Base-by-base conservation (phyloP, 2,797 vertebrate species). In the Meda fulgida region DNA sequence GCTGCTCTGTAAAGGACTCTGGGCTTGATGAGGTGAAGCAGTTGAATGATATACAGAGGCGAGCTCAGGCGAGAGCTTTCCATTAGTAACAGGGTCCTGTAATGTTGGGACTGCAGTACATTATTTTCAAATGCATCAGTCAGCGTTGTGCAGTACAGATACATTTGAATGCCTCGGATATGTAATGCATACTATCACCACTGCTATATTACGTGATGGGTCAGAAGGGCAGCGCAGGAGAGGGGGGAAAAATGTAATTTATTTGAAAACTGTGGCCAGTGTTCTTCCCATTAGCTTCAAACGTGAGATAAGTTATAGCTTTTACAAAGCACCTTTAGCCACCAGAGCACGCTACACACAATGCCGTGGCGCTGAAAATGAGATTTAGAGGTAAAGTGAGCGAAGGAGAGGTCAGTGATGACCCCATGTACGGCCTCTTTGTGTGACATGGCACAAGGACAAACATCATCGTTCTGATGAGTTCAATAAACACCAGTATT, bases 71-170 rank as follows among this genome's bases (percentile, higher is more conserved):
- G 91, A 97, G 95, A 95, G 95, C 95, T 96, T 93, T 96, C 96
- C 97, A 97, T 98, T 98, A 98, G 95, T 97, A 94, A 95, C 95
- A 93, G 94, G 94, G 95, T 89, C 95, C 93, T 91, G 96, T 97
- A 97, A 97, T 96, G 95, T 96, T 96, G 95, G 93, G 75, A 94
- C 94, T 94, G 92, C 89, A 98, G 96, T 98, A 96, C 96, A 98
- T 99, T 98, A 98, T 97, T 98, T 97, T 96, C 96, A 95, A 96
- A 98, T 98, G 97, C 96, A 97, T 98, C 97, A 97, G 97, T 97
- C 96, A 97, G 95, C 95, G 93, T 95, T 93, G 94, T 94, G 94
- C 91, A 90, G 94, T 93, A 95, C 95, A 67, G 93, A 96, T 97
- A 96, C 97, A 98, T 98, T 96, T 96, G 96, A 96, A 96, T 95